These are phyloP conservation scores for Tachycineta bicolor DNA, from an alignment of 2,113 vertebrate species.

Conservation along the genomic window DNA sequence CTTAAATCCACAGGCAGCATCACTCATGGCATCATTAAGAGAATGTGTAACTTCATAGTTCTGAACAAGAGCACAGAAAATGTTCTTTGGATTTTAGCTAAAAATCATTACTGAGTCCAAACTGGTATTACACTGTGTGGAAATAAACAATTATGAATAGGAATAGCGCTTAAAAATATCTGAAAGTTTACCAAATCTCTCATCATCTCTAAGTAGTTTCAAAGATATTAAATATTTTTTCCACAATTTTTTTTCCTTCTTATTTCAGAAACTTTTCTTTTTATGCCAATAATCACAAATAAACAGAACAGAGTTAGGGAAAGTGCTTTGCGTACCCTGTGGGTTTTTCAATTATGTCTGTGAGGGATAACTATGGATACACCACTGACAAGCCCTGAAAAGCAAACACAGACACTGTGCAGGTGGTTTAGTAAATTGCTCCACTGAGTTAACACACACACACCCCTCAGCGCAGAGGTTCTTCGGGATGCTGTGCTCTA, in stretches of 20 bases:
- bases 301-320: not conserved
- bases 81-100: not conserved
- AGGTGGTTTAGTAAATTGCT: not conserved
- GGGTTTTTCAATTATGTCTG: not conserved
- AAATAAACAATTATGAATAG: not conserved
- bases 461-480: not conserved
- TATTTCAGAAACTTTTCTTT: not conserved
- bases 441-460: not conserved
- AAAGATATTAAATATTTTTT: not conserved
- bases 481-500: not conserved
- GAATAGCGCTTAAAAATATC: not conserved
- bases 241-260: not conserved
- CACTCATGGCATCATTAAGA: not conserved
- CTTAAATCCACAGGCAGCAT: not conserved
- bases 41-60: not conserved
- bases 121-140: not conserved
- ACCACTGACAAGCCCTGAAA: rapidly evolving
- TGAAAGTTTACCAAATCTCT: not conserved
- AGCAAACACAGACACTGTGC: not conserved
- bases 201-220: not conserved
- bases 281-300: not conserved
- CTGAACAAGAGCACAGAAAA: not conserved
- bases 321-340: not conserved
- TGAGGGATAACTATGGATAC: not conserved
- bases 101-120: not conserved